Base-by-base conservation (phyloP, 2,113 vertebrate genomes). In the Oryzias melastigma region DNA sequence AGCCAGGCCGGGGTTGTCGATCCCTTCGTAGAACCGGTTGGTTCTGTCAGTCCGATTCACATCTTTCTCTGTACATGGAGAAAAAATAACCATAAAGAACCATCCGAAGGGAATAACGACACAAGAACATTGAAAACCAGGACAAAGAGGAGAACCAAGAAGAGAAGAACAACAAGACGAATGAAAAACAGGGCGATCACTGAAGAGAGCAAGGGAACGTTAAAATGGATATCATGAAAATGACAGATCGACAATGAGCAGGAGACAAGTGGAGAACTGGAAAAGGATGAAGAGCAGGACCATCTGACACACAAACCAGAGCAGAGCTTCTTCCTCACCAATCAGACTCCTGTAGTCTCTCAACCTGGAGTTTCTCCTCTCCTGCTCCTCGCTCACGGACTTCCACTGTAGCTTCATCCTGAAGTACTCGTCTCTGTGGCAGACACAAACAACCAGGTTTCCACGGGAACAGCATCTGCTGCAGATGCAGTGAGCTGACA, bases 391-490 rank as follows among this genome's bases (percentile, higher is more conserved):
- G 0, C 95, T 98, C 52, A 99, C 90, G 1, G 96, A 98, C 58
- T 98, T 98, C 97, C 96, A 98, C 86, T 99, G 96, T 22, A 98
- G 91, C 83, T 98, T 98, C 97, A 98, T 98, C 85, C 93, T 92
- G 88, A 98, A 99, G 91, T 98, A 98, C 57, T 99, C 96, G 16
- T 98, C 96, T 14, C 96, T 98, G 65, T 43, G 1, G 24, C 20
- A 17, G 27, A 51, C 20, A 44, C 12, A 40, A n/a, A 52, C 40
- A 14, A 3, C n/a, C 41, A 18, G 8, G n/a, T 40, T 15, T 19
- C 46, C 44, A 20, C 16, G 27, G 45, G 12, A 59, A 59, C 41
- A 41, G 3, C 20, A 44, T 44, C 43, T 44, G 43, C 43, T 44
- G 16, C 43, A 44, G 43, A 17, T 50, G 20, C 13, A 14, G 20